Evolutionary conservation across 2,113 vertebrate species (phyloP).

Genomic region (Podiceps cristatus): DNA sequence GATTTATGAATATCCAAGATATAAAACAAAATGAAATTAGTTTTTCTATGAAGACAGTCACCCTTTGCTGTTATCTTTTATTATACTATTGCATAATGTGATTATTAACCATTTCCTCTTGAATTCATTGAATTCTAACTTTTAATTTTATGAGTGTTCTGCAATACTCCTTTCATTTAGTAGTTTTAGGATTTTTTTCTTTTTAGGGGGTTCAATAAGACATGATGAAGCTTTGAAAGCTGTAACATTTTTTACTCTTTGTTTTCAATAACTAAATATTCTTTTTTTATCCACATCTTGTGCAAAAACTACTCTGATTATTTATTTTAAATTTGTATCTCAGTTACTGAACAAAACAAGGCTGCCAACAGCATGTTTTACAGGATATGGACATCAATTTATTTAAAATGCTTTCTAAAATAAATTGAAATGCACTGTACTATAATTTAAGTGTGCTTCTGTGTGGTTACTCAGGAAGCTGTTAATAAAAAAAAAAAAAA

Average conservation of each 20-base stretch:
- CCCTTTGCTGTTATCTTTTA: too few species aligned
- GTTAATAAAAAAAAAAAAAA: conserved; percentile 43
- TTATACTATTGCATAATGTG: too few species aligned
- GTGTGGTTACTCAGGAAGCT: conserved; percentile 42
- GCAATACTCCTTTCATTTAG: background rate
- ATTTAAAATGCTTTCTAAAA: conserved; percentile 50
- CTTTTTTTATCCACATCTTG: background rate
- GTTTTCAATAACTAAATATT: background rate
- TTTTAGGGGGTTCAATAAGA: background rate
- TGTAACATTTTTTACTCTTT: background rate
- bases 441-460: conserved; percentile 17
- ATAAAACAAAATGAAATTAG: too few species aligned
- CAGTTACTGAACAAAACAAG: background rate
- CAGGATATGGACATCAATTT: conserved; percentile 18
- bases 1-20: too few species aligned
- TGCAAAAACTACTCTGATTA: background rate
- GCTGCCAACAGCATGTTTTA: background rate
- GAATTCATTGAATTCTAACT: background rate
- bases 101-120: background rate
- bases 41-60: too few species aligned
- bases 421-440: conserved; percentile 2
- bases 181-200: background rate
- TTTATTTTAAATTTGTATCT: background rate
- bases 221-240: background rate
- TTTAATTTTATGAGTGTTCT: background rate